Evolutionary conservation across 2,888 invertebrate genomes (phyloP).

Genomic region (Drosophila merina): DNA sequence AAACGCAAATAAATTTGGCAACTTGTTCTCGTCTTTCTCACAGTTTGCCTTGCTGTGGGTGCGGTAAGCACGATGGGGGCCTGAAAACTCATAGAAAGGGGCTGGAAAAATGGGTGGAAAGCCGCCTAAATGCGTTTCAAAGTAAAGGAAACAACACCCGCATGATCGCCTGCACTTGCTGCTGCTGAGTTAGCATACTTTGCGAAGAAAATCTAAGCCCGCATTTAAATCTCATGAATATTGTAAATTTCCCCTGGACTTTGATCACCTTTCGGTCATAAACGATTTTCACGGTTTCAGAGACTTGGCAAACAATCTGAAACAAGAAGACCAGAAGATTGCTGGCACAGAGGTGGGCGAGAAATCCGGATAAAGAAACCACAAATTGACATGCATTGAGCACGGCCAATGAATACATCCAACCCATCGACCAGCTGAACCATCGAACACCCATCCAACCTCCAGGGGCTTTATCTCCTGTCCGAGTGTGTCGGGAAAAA

Average conservation of each 20-base stretch:
- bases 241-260: slow-evolving; percentile 42
- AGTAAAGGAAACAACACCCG: slow-evolving; percentile 27
- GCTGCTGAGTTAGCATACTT: slow-evolving; percentile 6
- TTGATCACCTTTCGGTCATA: slow-evolving; percentile 40
- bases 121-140: slow-evolving; percentile 28
- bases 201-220: slow-evolving; percentile 47
- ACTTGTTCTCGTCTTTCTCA: slow-evolving; percentile 51
- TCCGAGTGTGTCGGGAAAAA: slow-evolving; percentile 28
- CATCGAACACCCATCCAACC: neutral
- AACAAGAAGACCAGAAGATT: neutral
- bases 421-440: slow-evolving; percentile 4
- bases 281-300: slow-evolving; percentile 58
- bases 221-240: slow-evolving; percentile 65
- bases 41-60: slow-evolving; percentile 37
- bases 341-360: neutral
- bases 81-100: slow-evolving; percentile 4
- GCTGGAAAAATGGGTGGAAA: neutral
- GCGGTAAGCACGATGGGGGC: slow-evolving; percentile 1
- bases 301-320: slow-evolving; percentile 19
- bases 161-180: slow-evolving; percentile 20
- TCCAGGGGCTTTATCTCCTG: slow-evolving; percentile 20
- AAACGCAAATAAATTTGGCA: slow-evolving; percentile 75
- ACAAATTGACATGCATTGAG: slow-evolving; percentile 70
- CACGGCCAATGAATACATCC: slow-evolving; percentile 22
- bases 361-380: slow-evolving; percentile 45